Evolutionary conservation across 2,113 vertebrate species (phyloP).

Genomic region (Herpetotheres cachinnans): DNA sequence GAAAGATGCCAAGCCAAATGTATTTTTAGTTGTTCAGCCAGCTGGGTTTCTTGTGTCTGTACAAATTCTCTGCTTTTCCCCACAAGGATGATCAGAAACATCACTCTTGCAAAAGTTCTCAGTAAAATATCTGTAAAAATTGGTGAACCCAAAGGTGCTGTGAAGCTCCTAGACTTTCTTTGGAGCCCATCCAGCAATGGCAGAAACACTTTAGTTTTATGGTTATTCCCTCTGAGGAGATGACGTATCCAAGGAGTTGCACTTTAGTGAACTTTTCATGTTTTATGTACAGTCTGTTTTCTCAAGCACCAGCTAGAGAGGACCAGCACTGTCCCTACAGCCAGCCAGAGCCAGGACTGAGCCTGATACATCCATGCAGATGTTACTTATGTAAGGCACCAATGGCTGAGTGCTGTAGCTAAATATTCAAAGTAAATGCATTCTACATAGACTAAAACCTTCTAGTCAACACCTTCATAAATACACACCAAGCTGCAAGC

Average conservation of each 20-base stretch:
- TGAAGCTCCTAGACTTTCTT: not conserved
- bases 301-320: not conserved
- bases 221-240: not conserved
- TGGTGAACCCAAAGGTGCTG: constrained; percentile 18
- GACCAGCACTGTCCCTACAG: not conserved
- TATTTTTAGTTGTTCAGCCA: constrained; percentile 58
- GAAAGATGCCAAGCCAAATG: constrained; percentile 54
- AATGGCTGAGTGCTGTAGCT: not conserved
- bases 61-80: not conserved
- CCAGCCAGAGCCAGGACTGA: not conserved
- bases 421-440: not conserved
- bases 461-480: constrained; percentile 49
- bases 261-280: not conserved
- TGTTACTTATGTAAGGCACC: not conserved
- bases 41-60: constrained; percentile 43
- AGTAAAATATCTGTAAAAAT: not conserved
- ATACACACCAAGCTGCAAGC: not conserved
- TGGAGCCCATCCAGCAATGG: not conserved
- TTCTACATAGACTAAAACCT: not conserved
- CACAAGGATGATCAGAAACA: constrained; percentile 23
- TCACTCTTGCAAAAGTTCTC: constrained; percentile 4
- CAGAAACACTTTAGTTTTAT: not conserved
- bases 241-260: not conserved
- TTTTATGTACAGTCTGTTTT: not conserved
- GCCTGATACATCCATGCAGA: not conserved